These are phyloP conservation scores for Drosophila triauraria DNA, from an alignment of 1,140 invertebrate genomes.

Conservation along the genomic window DNA sequence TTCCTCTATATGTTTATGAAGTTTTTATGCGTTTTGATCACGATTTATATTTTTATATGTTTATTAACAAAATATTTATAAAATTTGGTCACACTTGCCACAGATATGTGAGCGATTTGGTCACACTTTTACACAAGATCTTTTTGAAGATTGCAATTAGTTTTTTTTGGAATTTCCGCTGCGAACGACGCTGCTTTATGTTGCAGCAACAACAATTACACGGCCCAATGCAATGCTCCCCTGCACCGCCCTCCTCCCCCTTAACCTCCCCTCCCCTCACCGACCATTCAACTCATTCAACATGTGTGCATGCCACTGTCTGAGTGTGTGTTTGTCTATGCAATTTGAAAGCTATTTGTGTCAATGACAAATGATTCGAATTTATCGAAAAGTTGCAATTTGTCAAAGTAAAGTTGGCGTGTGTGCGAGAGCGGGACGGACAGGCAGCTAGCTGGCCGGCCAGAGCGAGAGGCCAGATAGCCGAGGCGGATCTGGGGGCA, in stretches of 20 bases:
- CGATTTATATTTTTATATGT: too few relatives aligned
- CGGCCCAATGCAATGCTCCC: constrained; percentile 32
- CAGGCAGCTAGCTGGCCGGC: not conserved
- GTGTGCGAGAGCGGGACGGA: constrained; percentile 26
- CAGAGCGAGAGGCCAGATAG: constrained; percentile 11
- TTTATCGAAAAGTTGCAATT: constrained; percentile 82
- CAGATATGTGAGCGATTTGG: not conserved
- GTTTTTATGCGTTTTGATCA: too few relatives aligned
- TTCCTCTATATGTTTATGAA: too few relatives aligned
- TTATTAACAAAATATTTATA: too few relatives aligned
- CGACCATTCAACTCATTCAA: constrained; percentile 12
- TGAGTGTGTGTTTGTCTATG: constrained; percentile 53
- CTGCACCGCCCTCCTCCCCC: not conserved
- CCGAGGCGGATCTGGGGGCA: constrained; percentile 72
- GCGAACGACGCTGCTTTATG: constrained; percentile 44
- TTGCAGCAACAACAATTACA: constrained; percentile 58
- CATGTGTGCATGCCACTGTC: constrained; percentile 33
- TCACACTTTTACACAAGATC: not conserved
- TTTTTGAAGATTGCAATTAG: constrained; percentile 16
- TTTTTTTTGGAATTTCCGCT: constrained; percentile 72
- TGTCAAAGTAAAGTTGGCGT: constrained; percentile 67
- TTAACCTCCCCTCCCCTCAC: not conserved
- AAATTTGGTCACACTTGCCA: not conserved
- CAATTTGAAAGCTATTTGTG: constrained; percentile 84
- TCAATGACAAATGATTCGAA: constrained; percentile 84